phyloP scores from a whole-genome alignment of 2,113 vertebrate species.

The Phocoena sinus region DNA sequence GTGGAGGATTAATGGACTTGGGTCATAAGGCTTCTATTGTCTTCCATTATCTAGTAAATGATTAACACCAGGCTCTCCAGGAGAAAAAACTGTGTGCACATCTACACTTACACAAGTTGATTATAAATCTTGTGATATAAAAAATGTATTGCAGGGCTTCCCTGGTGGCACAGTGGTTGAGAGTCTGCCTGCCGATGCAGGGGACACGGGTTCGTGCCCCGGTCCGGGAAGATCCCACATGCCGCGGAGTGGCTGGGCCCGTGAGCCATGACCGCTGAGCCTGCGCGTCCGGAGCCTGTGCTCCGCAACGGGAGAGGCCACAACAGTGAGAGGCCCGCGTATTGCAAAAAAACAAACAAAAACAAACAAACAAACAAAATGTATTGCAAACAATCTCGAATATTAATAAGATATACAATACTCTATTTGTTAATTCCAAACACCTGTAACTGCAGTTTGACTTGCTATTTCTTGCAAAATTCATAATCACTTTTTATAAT shows the following conservation, averaged over 20 bases:
- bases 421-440: not conserved
- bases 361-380: not conserved
- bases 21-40: slow-evolving; percentile 32
- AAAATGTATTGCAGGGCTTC: not conserved
- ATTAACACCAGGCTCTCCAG: not conserved
- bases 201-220: too few species aligned
- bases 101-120: not conserved
- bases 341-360: too few species aligned
- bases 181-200: too few species aligned
- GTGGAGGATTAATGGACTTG: not conserved
- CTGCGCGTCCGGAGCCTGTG: too few species aligned
- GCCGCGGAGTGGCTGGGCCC: too few species aligned
- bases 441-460: not conserved
- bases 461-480: not conserved
- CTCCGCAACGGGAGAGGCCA: too few species aligned
- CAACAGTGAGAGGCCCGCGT: too few species aligned
- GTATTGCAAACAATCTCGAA: not conserved
- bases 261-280: too few species aligned
- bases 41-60: slow-evolving; percentile 35
- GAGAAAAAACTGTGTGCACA: not conserved
- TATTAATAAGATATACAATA: not conserved
- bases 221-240: too few species aligned
- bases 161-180: too few species aligned
- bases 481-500: slow-evolving; percentile 1
- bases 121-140: not conserved